Evolutionary conservation across 2,888 invertebrate genomes (phyloP).

Genomic region (Eupithecia subumbrata): DNA sequence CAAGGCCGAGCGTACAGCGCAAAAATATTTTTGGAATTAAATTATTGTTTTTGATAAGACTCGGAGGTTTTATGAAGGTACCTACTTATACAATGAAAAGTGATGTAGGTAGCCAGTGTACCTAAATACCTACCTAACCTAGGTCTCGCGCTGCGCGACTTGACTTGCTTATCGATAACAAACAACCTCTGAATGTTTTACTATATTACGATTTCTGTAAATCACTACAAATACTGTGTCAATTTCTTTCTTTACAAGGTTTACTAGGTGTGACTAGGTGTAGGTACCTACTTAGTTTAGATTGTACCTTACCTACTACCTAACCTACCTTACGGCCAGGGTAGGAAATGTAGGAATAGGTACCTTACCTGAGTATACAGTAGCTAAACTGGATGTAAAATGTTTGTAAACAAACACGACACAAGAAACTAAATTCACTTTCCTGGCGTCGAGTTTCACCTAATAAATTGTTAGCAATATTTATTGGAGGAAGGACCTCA

Average conservation of each 20-base stretch:
- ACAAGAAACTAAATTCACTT: too few species aligned
- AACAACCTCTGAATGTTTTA: constrained; percentile 45
- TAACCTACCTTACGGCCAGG: not conserved
- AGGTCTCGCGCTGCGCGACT: constrained; percentile 47
- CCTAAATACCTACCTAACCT: not conserved
- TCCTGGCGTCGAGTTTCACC: too few species aligned
- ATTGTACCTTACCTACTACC: not conserved
- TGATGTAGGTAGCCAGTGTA: constrained; percentile 35
- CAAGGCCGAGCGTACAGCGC: constrained; percentile 59
- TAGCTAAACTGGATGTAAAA: too few species aligned
- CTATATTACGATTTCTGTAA: constrained; percentile 14
- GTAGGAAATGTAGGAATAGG: too few species aligned
- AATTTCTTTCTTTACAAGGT: not conserved
- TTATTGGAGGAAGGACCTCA: too few species aligned
- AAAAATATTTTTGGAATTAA: constrained; percentile 62
- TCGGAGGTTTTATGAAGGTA: constrained; percentile 53
- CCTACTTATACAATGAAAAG: not conserved
- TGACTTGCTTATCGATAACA: constrained; percentile 51
- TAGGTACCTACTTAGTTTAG: not conserved
- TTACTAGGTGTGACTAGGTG: too few species aligned
- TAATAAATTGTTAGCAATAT: too few species aligned
- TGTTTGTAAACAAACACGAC: too few species aligned
- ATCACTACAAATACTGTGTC: constrained; percentile 1
- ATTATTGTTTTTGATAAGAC: constrained; percentile 70
- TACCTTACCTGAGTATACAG: not conserved